Evolutionary conservation across 2,113 vertebrate species (phyloP).

Genomic region (Mirounga angustirostris): DNA sequence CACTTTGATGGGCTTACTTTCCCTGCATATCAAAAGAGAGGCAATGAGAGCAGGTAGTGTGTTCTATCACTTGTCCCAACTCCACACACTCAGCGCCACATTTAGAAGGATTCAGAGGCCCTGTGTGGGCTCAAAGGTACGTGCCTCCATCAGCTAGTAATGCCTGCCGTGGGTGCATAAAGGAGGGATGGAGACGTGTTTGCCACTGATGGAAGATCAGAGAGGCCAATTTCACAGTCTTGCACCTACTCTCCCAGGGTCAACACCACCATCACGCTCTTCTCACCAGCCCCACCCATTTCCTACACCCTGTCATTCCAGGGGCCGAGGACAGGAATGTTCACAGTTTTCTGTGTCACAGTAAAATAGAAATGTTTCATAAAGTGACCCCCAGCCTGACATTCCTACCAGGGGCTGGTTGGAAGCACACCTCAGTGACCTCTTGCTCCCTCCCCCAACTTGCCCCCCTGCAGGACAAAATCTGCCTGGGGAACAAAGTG

Average conservation of each 20-base stretch:
- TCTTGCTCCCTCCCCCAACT: neutral
- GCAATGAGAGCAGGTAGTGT: neutral
- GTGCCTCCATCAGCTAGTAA: neutral
- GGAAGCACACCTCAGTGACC: neutral
- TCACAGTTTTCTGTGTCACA: neutral
- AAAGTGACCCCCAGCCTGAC: neutral
- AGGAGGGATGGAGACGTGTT: neutral
- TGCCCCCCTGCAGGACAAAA: neutral
- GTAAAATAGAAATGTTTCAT: neutral
- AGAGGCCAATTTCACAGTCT: neutral
- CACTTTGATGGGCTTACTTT: neutral
- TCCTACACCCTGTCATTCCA: neutral
- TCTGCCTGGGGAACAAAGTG: neutral
- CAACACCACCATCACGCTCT: neutral
- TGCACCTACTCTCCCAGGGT: neutral
- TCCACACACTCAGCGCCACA: neutral
- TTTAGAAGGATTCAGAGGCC: neutral
- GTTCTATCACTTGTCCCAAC: neutral
- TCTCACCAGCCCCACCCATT: neutral
- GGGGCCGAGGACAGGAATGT: neutral
- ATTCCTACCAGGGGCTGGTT: neutral
- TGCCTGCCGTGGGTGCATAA: neutral
- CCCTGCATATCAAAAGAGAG: neutral
- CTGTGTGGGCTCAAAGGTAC: neutral
- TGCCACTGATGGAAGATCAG: neutral